These are phyloP conservation scores for Drosophila parabipectinata DNA, from an alignment of 1,140 invertebrate genomes.

Conservation along the genomic window DNA sequence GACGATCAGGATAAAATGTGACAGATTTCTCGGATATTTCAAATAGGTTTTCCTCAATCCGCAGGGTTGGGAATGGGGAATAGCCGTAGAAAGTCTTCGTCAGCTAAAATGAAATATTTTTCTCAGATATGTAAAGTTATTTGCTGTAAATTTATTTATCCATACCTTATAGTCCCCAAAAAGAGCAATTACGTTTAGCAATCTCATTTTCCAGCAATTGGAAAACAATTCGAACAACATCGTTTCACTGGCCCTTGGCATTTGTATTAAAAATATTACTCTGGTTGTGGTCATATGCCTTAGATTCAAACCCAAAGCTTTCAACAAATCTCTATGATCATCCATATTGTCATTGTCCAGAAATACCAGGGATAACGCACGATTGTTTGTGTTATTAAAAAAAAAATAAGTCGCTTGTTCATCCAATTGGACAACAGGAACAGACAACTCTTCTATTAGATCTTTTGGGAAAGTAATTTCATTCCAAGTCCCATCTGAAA, in stretches of 20 bases:
- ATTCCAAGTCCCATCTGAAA: not conserved
- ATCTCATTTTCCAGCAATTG: constrained; percentile 57
- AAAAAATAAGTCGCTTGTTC: constrained; percentile 53
- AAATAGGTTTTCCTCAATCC: constrained; percentile 39
- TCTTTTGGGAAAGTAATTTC: constrained; percentile 12
- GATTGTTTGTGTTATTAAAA: constrained; percentile 28
- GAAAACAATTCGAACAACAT: constrained; percentile 46
- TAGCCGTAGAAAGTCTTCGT: constrained; percentile 58
- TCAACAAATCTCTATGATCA: constrained; percentile 37
- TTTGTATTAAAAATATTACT: constrained; percentile 57
- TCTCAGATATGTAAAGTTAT: not conserved
- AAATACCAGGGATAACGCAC: constrained; percentile 38
- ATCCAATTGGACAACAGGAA: constrained; percentile 55
- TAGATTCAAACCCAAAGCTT: constrained; percentile 50
- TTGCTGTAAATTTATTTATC: not conserved
- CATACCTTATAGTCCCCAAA: constrained; percentile 55
- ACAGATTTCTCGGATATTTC: not conserved
- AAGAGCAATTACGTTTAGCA: constrained; percentile 65
- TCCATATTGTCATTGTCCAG: constrained; percentile 23
- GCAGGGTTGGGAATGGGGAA: constrained; percentile 56
- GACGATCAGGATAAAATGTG: constrained; percentile 53
- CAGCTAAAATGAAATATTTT: constrained; percentile 13
- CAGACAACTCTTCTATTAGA: constrained; percentile 40
- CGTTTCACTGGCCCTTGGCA: not conserved
- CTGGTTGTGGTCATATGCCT: constrained; percentile 61